Evolutionary conservation across 2,888 invertebrate species (phyloP).

Genomic region (Schizotus pectinicornis): DNA sequence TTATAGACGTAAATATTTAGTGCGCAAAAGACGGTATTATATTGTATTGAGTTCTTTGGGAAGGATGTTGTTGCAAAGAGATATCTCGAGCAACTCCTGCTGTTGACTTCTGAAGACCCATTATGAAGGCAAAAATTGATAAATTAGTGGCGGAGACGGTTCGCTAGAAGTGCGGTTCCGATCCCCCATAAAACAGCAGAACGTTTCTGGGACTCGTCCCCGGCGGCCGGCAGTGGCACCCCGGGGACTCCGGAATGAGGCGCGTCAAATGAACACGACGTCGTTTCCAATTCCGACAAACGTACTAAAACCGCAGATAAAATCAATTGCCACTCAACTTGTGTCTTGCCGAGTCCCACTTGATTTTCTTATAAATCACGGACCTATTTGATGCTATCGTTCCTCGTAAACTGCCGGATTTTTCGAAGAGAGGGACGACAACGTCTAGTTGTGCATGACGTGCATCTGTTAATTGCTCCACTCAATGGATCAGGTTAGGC

Average conservation of each 20-base stretch:
- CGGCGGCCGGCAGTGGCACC: slow-evolving; percentile 7
- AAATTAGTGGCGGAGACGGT: too few relatives aligned
- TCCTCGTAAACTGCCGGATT: slow-evolving; percentile 36
- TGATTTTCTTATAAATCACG: slow-evolving; percentile 48
- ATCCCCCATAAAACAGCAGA: background rate
- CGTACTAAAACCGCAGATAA: slow-evolving; percentile 50
- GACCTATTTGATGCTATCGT: slow-evolving; percentile 40
- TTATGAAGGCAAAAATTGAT: too few relatives aligned
- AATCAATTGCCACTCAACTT: slow-evolving; percentile 51
- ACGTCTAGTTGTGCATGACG: slow-evolving; percentile 12
- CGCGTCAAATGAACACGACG: slow-evolving; percentile 42
- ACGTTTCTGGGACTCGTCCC: slow-evolving; percentile 4
- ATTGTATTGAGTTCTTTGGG: background rate
- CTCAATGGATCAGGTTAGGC: slow-evolving; percentile 8
- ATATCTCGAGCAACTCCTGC: too few relatives aligned
- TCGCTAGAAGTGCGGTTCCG: background rate
- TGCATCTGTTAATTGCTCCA: slow-evolving; percentile 23
- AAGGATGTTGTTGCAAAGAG: background rate
- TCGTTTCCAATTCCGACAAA: slow-evolving; percentile 50
- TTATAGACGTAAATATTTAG: too few relatives aligned
- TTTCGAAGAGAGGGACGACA: slow-evolving; percentile 15
- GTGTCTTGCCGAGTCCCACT: slow-evolving; percentile 41
- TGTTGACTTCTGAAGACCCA: too few relatives aligned
- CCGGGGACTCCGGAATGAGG: slow-evolving; percentile 35
- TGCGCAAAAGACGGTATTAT: too few relatives aligned